A percentile compares a stretch with the other conserved stretches of the same genome.
Evolutionary conservation across 2,888 invertebrate species (phyloP).

Genomic region (Drosophila glabriapex): DNA sequence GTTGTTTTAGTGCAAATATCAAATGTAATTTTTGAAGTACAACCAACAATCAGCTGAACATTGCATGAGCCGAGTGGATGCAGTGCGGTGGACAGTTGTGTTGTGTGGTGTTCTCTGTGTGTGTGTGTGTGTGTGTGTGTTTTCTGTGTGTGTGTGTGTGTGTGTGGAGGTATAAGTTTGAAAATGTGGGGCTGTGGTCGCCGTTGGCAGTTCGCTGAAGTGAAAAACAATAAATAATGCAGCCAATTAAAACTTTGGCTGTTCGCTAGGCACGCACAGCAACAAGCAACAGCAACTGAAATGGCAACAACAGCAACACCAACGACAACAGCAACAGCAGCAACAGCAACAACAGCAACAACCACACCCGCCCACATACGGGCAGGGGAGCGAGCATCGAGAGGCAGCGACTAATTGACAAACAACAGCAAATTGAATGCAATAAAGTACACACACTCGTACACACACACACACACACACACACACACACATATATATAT

Average conservation of each 20-base stretch:
- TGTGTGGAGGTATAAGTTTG: constrained; percentile 18
- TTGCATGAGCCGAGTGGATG: neutral
- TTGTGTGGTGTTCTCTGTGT: neutral
- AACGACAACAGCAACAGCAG: constrained; percentile 25
- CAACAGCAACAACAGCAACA: constrained; percentile 18
- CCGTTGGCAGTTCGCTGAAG: constrained; percentile 69
- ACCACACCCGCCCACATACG: constrained; percentile 39
- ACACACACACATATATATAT: neutral
- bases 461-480: constrained; percentile 2
- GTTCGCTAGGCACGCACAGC: constrained; percentile 67
- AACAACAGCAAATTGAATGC: constrained; percentile 80
- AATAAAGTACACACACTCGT: constrained; percentile 63
- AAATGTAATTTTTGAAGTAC: constrained; percentile 65
- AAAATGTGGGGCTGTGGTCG: constrained; percentile 50
- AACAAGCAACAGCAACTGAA: constrained; percentile 30
- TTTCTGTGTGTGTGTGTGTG: neutral
- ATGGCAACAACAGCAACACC: constrained; percentile 1
- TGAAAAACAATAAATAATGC: constrained; percentile 81
- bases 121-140: neutral
- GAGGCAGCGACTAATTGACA: constrained; percentile 71
- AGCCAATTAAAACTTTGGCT: constrained; percentile 79
- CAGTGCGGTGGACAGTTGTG: neutral
- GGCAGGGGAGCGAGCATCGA: constrained; percentile 20
- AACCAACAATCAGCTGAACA: constrained; percentile 16
- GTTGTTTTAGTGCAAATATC: constrained; percentile 53